Percentiles rank a stretch among this genome's conserved stretches.
Conservation (phyloP, 2,888 invertebrate genomes). For the Catocala nupta region DNA sequence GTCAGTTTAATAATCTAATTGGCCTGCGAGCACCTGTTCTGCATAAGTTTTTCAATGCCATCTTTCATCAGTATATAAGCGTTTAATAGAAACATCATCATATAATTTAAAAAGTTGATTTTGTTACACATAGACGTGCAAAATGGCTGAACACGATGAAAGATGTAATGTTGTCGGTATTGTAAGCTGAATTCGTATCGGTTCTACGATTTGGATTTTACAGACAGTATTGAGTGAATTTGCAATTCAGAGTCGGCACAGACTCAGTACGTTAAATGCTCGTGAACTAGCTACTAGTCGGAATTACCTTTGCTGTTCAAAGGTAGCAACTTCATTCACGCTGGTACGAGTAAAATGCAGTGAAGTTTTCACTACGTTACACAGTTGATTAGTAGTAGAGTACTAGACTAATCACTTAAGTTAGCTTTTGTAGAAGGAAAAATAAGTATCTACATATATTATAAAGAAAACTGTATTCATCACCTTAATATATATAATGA, state of each 20-base stretch:
- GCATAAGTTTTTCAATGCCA: constrained; percentile 9
- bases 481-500: too few relatives aligned
- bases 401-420: constrained; percentile 36
- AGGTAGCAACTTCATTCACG: constrained; percentile 37
- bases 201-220: constrained; percentile 30
- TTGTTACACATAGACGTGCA: neutral
- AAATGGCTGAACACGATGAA: constrained; percentile 12
- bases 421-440: neutral
- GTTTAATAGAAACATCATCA: constrained; percentile 24
- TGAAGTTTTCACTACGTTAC: constrained; percentile 40
- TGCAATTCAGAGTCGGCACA: constrained; percentile 48
- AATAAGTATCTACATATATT: too few relatives aligned
- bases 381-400: constrained; percentile 29
- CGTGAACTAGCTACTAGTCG: constrained; percentile 42
- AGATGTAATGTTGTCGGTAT: constrained; percentile 14
- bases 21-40: constrained; percentile 20
- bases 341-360: constrained; percentile 37
- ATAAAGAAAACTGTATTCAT: too few relatives aligned
- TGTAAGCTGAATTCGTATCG: constrained; percentile 16
- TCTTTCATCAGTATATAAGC: neutral
- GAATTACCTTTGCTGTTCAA: constrained; percentile 48
- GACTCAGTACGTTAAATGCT: constrained; percentile 45
- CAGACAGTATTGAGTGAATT: constrained; percentile 44
- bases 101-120: constrained; percentile 25
- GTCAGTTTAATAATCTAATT: constrained; percentile 22